Conservation (phyloP, 2,113 vertebrate species). For the Phycodurus eques region DNA sequence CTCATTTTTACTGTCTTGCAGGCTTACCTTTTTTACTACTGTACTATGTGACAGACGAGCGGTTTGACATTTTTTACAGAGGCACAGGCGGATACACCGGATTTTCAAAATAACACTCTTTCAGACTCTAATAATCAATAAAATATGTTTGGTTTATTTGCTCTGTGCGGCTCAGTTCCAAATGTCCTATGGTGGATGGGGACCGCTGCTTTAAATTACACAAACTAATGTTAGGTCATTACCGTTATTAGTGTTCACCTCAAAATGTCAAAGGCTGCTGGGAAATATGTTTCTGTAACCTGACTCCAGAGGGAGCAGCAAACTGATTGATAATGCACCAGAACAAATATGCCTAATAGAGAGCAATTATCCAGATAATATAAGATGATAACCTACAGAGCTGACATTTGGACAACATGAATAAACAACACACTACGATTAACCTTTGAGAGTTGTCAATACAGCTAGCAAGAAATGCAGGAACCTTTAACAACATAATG, state of each 20-base stretch:
- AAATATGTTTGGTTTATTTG: not conserved
- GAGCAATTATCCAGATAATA: slow-evolving; percentile 60
- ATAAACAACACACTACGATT: slow-evolving; percentile 44
- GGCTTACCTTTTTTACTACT: too few species aligned
- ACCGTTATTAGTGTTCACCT: slow-evolving; percentile 9
- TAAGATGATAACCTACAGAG: slow-evolving; percentile 59
- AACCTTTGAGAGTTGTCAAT: slow-evolving; percentile 42
- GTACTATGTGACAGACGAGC: too few species aligned
- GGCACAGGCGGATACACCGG: not conserved
- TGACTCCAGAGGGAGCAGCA: slow-evolving; percentile 4
- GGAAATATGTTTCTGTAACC: slow-evolving; percentile 21
- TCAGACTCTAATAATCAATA: not conserved
- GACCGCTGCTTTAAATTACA: not conserved
- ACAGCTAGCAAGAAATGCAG: slow-evolving; percentile 6
- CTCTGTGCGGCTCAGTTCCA: not conserved
- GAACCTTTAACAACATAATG: not conserved
- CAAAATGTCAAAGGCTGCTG: slow-evolving; percentile 14
- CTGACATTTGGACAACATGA: slow-evolving; percentile 62
- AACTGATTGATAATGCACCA: slow-evolving; percentile 21
- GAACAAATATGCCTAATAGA: slow-evolving; percentile 50
- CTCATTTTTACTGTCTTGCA: too few species aligned
- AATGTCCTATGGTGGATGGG: not conserved
- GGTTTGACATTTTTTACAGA: too few species aligned
- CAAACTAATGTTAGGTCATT: not conserved
- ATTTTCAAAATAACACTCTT: not conserved